phyloP scores from a whole-genome alignment of 2,113 vertebrate species.

The Saccopteryx leptura region DNA sequence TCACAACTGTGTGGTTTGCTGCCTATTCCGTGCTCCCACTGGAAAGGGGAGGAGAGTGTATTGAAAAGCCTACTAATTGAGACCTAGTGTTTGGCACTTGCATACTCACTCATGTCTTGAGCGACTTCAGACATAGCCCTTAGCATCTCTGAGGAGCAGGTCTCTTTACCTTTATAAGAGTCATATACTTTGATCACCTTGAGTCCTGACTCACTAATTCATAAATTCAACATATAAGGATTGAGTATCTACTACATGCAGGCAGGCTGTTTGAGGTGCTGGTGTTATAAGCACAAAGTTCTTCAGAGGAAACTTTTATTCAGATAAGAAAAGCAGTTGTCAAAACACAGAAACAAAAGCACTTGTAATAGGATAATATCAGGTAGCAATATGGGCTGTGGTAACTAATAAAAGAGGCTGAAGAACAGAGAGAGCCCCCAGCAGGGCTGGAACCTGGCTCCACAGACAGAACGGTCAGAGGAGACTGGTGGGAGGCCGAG shows the following conservation, averaged over 20 bases:
- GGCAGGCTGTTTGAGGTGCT: background rate
- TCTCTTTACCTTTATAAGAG: background rate
- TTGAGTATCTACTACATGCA: background rate
- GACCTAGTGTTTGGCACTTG: background rate
- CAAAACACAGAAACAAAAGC: background rate
- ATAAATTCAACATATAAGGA: background rate
- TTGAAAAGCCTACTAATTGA: background rate
- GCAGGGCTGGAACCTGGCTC: accelerated
- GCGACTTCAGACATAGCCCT: background rate
- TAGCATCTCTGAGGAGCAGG: background rate
- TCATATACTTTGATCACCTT: background rate
- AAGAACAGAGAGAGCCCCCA: background rate
- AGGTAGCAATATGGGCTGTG: background rate
- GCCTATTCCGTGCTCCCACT: background rate
- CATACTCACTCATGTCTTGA: background rate
- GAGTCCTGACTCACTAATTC: background rate
- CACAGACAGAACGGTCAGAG: too few species aligned
- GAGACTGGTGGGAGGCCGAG: background rate
- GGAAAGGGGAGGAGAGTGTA: background rate
- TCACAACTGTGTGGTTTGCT: background rate
- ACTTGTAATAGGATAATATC: background rate
- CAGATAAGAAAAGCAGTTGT: background rate
- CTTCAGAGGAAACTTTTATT: background rate
- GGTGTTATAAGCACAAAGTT: background rate
- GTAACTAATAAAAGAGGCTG: background rate